Percentiles rank a stretch among this genome's conserved stretches.
These are phyloP conservation scores for Anarrhichthys ocellatus DNA, from an alignment of 2,113 vertebrate genomes.

Conservation along the genomic window DNA sequence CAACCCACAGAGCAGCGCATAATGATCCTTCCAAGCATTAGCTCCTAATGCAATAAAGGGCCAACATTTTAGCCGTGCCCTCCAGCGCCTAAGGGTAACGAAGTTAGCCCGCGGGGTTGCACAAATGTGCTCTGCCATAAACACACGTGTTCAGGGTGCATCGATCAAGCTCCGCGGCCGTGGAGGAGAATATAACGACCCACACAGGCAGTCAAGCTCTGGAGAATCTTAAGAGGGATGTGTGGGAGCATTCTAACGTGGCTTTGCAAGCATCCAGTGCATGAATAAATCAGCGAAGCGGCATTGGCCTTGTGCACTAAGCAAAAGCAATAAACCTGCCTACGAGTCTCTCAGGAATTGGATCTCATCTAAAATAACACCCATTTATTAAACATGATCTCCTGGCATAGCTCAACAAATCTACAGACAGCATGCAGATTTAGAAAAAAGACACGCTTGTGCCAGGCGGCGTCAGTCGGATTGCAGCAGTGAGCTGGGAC, in stretches of 20 bases:
- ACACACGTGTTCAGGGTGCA: constrained; percentile 53
- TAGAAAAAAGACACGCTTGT: constrained; percentile 41
- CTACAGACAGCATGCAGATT: constrained; percentile 47
- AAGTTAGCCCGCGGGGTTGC: constrained; percentile 66
- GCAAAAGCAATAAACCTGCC: constrained; percentile 74
- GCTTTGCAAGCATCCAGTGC: constrained; percentile 61
- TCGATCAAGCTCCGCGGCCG: constrained; percentile 46
- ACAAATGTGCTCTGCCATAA: constrained; percentile 67
- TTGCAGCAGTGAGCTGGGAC: constrained; percentile 42
- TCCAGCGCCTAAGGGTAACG: constrained; percentile 68
- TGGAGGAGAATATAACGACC: constrained; percentile 50
- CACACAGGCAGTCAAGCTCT: constrained; percentile 48
- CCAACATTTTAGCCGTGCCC: constrained; percentile 73
- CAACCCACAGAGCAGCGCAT: constrained; percentile 75
- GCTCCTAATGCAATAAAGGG: constrained; percentile 76
- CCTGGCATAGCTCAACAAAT: constrained; percentile 47
- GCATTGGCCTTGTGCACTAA: constrained; percentile 58
- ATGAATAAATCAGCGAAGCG: constrained; percentile 72
- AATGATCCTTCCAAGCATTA: constrained; percentile 77
- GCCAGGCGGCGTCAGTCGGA: constrained; percentile 36
- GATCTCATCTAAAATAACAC: constrained; percentile 69
- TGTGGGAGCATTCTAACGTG: constrained; percentile 55
- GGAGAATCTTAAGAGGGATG: constrained; percentile 64
- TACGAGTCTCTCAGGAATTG: constrained; percentile 46
- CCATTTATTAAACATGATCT: constrained; percentile 76